These are phyloP conservation scores for Anadara kagoshimensis DNA, from an alignment of 1,140 invertebrate genomes.

Conservation along the genomic window DNA sequence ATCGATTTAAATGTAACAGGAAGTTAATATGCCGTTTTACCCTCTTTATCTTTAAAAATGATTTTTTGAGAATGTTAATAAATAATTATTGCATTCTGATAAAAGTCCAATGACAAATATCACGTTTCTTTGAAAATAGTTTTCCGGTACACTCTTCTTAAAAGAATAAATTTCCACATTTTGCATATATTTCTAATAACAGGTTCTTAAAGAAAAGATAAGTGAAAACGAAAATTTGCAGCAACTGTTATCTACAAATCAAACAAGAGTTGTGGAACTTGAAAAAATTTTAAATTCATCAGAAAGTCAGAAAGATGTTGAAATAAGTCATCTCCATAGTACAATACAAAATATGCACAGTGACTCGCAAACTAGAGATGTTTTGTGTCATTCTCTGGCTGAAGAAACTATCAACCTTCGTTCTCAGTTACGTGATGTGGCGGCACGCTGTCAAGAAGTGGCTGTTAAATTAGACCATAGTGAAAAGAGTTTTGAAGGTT, in stretches of 20 bases:
- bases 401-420: conserved; percentile 41
- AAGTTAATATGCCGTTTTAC: too few species aligned
- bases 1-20: too few species aligned
- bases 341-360: conserved; percentile 30
- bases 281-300: conserved; percentile 31
- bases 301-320: conserved; percentile 43
- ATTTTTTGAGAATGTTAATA: too few species aligned
- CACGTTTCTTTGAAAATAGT: too few species aligned
- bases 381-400: conserved; percentile 36
- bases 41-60: too few species aligned
- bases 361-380: conserved; percentile 32
- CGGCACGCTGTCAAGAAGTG: conserved; percentile 43
- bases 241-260: conserved; percentile 11
- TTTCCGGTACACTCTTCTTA: too few species aligned
- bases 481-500: conserved; percentile 17
- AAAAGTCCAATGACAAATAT: too few species aligned
- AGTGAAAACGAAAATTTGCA: conserved; percentile 27
- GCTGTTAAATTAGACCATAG: conserved; percentile 23
- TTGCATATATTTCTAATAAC: conserved; percentile 10
- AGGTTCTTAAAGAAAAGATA: background rate
- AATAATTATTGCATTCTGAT: too few species aligned
- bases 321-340: conserved; percentile 27
- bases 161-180: background rate
- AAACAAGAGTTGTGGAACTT: too few species aligned
- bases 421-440: conserved; percentile 42